phyloP scores from a whole-genome alignment of 2,888 invertebrate genomes.

The Lasioglossum zephyrum region DNA sequence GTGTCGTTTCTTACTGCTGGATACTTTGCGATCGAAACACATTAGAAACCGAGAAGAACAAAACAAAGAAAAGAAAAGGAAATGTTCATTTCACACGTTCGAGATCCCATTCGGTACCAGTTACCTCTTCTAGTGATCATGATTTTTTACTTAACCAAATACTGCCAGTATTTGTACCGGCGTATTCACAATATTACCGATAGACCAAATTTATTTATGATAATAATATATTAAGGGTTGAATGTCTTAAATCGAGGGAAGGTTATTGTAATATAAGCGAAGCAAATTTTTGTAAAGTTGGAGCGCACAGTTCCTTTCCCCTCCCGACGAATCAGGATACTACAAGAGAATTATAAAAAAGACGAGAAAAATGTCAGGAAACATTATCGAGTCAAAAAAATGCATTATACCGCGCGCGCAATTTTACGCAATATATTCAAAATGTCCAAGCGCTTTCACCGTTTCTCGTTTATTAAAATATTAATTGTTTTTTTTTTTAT shows the following conservation, averaged over 20 bases:
- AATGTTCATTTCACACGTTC: conserved; percentile 37
- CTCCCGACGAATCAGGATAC: conserved; percentile 64
- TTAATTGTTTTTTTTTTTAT: not conserved
- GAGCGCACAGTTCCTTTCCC: conserved; percentile 81
- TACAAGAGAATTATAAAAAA: conserved; percentile 55
- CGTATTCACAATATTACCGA: conserved; percentile 84
- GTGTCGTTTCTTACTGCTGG: conserved; percentile 50
- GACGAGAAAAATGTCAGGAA: conserved; percentile 66
- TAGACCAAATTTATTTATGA: conserved; percentile 85
- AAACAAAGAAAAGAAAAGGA: not conserved
- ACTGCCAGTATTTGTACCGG: conserved; percentile 83
- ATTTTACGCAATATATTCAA: conserved; percentile 27
- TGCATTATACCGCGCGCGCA: conserved; percentile 5
- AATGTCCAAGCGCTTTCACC: conserved; percentile 28
- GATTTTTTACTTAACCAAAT: conserved; percentile 82
- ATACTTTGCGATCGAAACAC: conserved; percentile 26
- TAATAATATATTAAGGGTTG: conserved; percentile 83
- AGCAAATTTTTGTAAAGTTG: conserved; percentile 81
- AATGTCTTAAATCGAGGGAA: conserved; percentile 81
- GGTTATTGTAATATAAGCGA: conserved; percentile 82
- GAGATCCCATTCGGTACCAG: conserved; percentile 60
- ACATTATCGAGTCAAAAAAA: conserved; percentile 70
- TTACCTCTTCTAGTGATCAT: conserved; percentile 76
- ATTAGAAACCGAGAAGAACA: conserved; percentile 10
- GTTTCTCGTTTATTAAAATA: conserved; percentile 23